Base-by-base conservation (phyloP, 2,797 vertebrate genomes). In the Tragelaphus oryx region DNA sequence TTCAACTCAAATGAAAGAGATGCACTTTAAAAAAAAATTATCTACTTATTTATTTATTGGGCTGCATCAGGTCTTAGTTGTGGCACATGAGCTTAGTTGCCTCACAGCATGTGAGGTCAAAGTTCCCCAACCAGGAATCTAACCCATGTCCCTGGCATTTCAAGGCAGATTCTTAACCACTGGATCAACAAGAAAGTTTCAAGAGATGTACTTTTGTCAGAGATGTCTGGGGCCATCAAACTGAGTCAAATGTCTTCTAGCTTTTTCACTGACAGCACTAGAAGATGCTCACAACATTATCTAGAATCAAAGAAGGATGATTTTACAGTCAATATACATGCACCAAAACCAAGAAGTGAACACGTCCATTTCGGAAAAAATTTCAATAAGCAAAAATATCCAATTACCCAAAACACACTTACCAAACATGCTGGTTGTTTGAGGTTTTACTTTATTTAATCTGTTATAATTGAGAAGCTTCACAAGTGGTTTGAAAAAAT, bases 321-420 rank as follows among this genome's bases (percentile, higher is more conserved):
- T 55, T 83, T 82, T 71, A 46, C n/a, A 2, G 75, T 91, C 79
- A 57, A 26, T 71, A 88, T 1, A 82, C 57, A 76, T 30, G 30
- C 52, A 74, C 37, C 75, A 80, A 95, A 95, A 41, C 37, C 91
- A 94, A 96, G 92, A 95, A 48, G 41, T 33, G 8, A 93, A 87
- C 65, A 26, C 14, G 26, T 3, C 37, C 68, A 87, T 89, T 71
- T 54, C 46, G 5, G 52, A 46, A 95, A 97, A 46, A 62, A 80
- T 95, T 83, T 93, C 80, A 86, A 22, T 20, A 52, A 59, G 22
- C 46, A 92, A 95, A 68, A 92, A 76, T 44, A 91, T 41, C 93
- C 50, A 68, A 28, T 83, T 83, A 91, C 55, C 30, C 46, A 88
- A 95, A 96, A 91, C 59, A 87, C 33, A 74, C 60, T 81, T 88